Base-by-base conservation (phyloP, 2,888 invertebrate genomes). In the Tetragnatha montana region DNA sequence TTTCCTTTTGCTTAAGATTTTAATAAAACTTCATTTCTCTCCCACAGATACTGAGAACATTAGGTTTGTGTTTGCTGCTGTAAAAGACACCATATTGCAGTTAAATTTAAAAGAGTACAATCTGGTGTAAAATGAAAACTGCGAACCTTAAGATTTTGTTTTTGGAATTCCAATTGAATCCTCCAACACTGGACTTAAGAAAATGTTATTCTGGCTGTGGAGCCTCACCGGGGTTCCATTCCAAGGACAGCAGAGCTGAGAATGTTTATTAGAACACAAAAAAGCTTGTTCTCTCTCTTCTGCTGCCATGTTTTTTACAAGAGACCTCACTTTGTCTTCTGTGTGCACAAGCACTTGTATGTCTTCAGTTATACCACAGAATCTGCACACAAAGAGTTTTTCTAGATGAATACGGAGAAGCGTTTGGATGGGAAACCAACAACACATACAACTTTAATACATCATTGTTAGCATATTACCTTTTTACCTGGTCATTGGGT, bases 21-120 rank as follows among this genome's bases (percentile, higher is more conserved):
- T 60, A 17, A 21, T 70, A 19, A 17, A n/a, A 51, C 17, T 73
- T 22, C 75, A 12, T 71, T 71, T 50, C 14, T 84, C 35, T 73
- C 60, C 82, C 82, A 10, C 96, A 99, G 99, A 99, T 96, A 99
- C 99, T 94, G 99, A 99, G 95, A 99, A 99, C 95, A 99, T 99
- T 95, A 96, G 99, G 94, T 99, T 99, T 95, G 99, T 99, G 94
- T 99, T 99, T 95, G 99, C 99, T 94, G 99, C 99, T 92, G 99
- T 99, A 93, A 99, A 99, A 95, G 99, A 99, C 95, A 99, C 99
- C 94, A 99, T 99, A 95, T 96, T 99, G 94, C 99, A 99, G 96
- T 98, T 99, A 95, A 99, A 99, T 95, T 96, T 99, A 94, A 99
- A 99, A 95, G 99, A 99, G 96, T 99, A 99, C 96, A 99, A 99